Evolutionary conservation across 2,113 vertebrate species (phyloP), one percentile per base, ranked within the genome.

Genomic region (Oplegnathus fasciatus): DNA sequence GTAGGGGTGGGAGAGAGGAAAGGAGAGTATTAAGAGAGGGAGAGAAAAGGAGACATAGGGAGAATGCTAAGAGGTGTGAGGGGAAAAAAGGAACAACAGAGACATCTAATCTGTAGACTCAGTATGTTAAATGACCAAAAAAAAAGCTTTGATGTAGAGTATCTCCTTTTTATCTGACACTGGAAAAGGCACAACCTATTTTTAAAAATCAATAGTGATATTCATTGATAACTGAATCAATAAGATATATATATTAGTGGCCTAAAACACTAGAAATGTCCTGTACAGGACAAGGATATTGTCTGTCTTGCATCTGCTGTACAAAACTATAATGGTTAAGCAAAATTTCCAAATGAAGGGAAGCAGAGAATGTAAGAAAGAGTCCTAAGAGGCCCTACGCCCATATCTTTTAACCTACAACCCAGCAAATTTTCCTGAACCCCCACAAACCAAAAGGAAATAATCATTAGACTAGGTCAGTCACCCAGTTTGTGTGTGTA

Each of bases 1-100:
- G 93, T 95, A 94, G 93, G 93, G 92, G 91, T 86, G 88, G 89
- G 93, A 92, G 91, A 92, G 91, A 90, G 91, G 90, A 89, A 87
- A 88, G 90, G 85, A 84, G 90, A 84, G 91, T 65, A 91, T 91
- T 82, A 74, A 73, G 79, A 78, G 82, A 80, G 88, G 82, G 86
- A 91, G 85, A 86, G 88, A 80, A 91, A 88, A 87, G 78, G 91
- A 87, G 87, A 83, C 87, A 87, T 66, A 62, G 75, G 84, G 89
- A 90, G 89, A 87, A 94, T 89, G 85, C 75, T 86, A 88, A 87
- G 90, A 94, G 80, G 93, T 92, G 91, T 88, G 85, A 78, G 87
- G 67, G 65, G 52, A 37, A 17, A 28, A 44, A 69, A 58, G 71
- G 44, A 84, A 84, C 78, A 87, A 79, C 73, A 88, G 28, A 87